phyloP scores from a whole-genome alignment of 1,140 invertebrate genomes.

The Plutomurus gul region DNA sequence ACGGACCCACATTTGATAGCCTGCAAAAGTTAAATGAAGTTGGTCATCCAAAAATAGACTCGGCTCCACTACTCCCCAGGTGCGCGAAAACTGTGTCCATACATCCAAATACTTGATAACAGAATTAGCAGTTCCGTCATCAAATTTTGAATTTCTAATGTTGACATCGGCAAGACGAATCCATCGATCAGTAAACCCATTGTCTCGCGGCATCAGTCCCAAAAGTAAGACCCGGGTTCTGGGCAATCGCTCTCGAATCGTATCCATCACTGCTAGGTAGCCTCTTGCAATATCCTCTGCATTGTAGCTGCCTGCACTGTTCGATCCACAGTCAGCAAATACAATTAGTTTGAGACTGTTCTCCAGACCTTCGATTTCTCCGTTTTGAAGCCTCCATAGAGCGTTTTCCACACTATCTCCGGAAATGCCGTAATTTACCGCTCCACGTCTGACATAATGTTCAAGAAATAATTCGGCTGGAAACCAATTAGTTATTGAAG shows the following conservation, averaged over 20 bases:
- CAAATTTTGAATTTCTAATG: conserved; percentile 1
- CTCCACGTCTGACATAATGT: neutral
- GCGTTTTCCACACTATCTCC: conserved; percentile 49
- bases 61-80: neutral
- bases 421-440: conserved; percentile 32
- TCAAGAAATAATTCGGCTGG: neutral
- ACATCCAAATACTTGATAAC: neutral
- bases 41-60: neutral
- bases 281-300: conserved; percentile 12
- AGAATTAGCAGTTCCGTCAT: neutral
- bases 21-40: neutral
- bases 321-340: conserved; percentile 34
- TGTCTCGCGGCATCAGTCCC: conserved; percentile 33
- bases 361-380: conserved; percentile 5
- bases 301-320: conserved; percentile 2
- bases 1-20: conserved; percentile 1
- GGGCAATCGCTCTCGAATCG: neutral
- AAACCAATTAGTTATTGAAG: conserved; percentile 9
- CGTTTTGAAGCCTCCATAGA: conserved; percentile 10
- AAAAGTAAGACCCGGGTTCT: neutral
- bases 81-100: neutral
- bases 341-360: neutral
- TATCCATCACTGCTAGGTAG: neutral
- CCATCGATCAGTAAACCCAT: neutral
- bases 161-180: conserved; percentile 20